Conservation (phyloP, 2,113 vertebrate genomes). For the Thryonomys swinderianus region DNA sequence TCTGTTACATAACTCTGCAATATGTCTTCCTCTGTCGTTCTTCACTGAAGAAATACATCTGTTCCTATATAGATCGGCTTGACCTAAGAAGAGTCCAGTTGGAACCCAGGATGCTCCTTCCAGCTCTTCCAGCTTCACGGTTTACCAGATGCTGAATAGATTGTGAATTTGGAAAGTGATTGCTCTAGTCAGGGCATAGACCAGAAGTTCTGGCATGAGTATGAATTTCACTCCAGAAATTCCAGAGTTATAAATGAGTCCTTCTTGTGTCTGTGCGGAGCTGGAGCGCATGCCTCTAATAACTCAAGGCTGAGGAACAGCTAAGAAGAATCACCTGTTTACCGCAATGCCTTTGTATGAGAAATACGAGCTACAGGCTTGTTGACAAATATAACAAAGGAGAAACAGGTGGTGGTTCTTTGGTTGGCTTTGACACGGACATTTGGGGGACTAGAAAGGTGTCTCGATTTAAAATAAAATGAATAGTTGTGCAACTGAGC, state of each 20-base stretch:
- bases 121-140: not conserved
- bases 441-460: not conserved
- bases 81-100: not conserved
- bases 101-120: not conserved
- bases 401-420: not conserved
- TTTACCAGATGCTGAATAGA: not conserved
- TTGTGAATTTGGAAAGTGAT: not conserved
- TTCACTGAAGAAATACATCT: not conserved
- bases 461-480: conserved; percentile 47
- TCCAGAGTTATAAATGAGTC: not conserved
- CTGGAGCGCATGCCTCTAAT: not conserved
- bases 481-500: not conserved
- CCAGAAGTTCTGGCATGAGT: not conserved
- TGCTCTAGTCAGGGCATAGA: not conserved
- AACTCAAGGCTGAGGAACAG: not conserved
- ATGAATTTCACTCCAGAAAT: conserved; percentile 47
- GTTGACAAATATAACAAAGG: conserved; percentile 1
- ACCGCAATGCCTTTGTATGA: not conserved
- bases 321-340: not conserved
- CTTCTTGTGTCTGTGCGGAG: conserved; percentile 1
- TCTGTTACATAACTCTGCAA: not conserved
- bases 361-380: not conserved
- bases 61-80: not conserved
- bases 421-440: not conserved
- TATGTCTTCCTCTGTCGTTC: not conserved